These are phyloP conservation scores for Chrysolophus pictus DNA, from an alignment of 2,797 vertebrate species.

Conservation along the genomic window DNA sequence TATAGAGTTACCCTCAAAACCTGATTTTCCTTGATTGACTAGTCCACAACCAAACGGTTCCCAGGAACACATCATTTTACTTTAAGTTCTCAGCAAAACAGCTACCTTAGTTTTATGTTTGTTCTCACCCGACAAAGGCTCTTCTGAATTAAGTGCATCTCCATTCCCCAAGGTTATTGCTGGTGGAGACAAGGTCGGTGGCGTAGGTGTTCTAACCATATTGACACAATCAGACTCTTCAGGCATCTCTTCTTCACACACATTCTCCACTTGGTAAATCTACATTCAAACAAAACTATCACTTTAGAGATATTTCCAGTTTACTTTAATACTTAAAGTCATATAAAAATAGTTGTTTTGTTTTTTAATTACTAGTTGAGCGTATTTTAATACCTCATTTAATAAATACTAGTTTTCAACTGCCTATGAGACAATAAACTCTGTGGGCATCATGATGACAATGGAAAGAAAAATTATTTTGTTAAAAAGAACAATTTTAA, in stretches of 20 bases:
- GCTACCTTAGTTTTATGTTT: background rate
- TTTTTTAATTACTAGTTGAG: background rate
- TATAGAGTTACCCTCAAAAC: background rate
- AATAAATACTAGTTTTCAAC: background rate
- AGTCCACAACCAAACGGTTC: background rate
- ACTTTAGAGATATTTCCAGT: constrained; percentile 68
- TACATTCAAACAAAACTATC: constrained; percentile 73
- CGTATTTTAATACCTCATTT: background rate
- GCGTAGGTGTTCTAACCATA: constrained; percentile 77
- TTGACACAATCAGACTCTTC: constrained; percentile 79
- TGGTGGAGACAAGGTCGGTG: constrained; percentile 79
- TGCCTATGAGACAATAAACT: background rate
- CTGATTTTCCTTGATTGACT: background rate
- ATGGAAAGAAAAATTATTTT: background rate
- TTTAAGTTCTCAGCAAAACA: background rate
- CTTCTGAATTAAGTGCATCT: constrained; percentile 78
- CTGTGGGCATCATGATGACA: background rate
- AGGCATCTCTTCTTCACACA: constrained; percentile 82
- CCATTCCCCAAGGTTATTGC: constrained; percentile 80
- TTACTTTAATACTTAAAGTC: constrained; percentile 49
- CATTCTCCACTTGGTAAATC: constrained; percentile 85
- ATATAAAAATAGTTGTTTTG: constrained; percentile 8
- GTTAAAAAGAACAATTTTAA: background rate
- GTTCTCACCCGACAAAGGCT: constrained; percentile 80
- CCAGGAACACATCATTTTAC: background rate